Evolutionary conservation across 2,888 invertebrate genomes (phyloP).

Genomic region (Cataglyphis altisquamis): DNA sequence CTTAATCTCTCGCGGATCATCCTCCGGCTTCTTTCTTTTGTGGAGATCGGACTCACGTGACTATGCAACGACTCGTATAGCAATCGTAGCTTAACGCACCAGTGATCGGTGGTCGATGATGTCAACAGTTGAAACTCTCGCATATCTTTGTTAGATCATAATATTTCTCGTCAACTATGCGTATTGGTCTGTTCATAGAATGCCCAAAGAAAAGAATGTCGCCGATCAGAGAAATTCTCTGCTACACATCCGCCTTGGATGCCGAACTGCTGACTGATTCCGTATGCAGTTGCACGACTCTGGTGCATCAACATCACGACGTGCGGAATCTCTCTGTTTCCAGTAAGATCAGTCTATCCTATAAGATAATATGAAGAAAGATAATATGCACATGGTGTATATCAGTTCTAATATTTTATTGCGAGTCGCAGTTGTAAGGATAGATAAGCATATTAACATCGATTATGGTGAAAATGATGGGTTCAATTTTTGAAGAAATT

Average conservation of each 20-base stretch:
- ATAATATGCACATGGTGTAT: not conserved
- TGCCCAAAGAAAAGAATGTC: constrained; percentile 81
- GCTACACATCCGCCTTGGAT: constrained; percentile 81
- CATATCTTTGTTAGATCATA: constrained; percentile 19
- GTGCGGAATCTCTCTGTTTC: constrained; percentile 80
- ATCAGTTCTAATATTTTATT: not conserved
- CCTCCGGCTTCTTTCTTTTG: constrained; percentile 53
- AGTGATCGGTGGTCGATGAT: constrained; percentile 70
- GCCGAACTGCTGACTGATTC: constrained; percentile 76
- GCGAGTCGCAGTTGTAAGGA: not conserved
- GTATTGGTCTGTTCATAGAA: constrained; percentile 73
- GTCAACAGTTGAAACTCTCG: constrained; percentile 69
- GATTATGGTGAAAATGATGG: constrained; percentile 4
- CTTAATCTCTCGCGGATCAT: constrained; percentile 48
- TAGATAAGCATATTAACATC: not conserved
- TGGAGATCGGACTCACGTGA: constrained; percentile 64
- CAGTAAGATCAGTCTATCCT: constrained; percentile 77
- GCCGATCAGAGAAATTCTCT: constrained; percentile 83
- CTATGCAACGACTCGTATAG: constrained; percentile 79
- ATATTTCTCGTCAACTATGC: not conserved
- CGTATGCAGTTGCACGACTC: constrained; percentile 83
- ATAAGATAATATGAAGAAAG: no score
- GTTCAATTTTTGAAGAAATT: not conserved
- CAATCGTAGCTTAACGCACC: constrained; percentile 64
- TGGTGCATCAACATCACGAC: constrained; percentile 83